Percentiles rank a stretch among this genome's conserved stretches.
Conservation (phyloP, 2,113 vertebrate species). For the Emydocephalus ijimae region DNA sequence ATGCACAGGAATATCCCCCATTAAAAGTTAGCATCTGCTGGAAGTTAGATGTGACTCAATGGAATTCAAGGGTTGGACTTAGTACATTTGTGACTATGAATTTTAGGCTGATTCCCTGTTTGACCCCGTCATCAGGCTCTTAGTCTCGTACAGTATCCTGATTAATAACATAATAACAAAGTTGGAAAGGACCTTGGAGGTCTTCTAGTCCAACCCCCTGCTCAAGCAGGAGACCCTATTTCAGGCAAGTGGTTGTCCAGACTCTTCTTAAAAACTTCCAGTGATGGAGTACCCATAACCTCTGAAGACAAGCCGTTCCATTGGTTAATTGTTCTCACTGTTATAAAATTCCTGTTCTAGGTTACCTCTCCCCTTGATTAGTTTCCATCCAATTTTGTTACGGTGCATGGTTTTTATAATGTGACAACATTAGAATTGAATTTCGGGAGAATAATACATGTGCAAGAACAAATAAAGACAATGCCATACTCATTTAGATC, state of each 20-base stretch:
- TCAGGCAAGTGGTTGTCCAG: not conserved
- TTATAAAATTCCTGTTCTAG: not conserved
- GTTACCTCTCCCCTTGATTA: not conserved
- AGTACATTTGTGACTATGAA: not conserved
- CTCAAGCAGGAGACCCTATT: not conserved
- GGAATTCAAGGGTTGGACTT: not conserved
- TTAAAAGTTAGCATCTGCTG: not conserved
- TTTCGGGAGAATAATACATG: not conserved
- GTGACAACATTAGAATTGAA: not conserved
- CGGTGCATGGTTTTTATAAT: not conserved
- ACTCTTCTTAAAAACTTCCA: not conserved
- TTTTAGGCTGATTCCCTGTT: not conserved
- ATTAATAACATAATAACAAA: not conserved
- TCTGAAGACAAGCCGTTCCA: not conserved
- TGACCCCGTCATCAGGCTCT: not conserved
- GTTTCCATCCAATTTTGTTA: not conserved
- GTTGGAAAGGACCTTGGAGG: not conserved
- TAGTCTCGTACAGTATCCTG: not conserved
- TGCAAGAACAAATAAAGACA: not conserved
- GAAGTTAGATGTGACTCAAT: not conserved
- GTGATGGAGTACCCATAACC: not conserved
- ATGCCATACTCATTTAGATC: not conserved
- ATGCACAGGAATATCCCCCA: not conserved
- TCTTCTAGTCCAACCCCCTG: not conserved
- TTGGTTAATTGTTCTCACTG: not conserved